Percentiles rank a stretch among this genome's conserved stretches.
Conservation (phyloP, 2,113 vertebrate genomes). For the Sylvietta virens region DNA sequence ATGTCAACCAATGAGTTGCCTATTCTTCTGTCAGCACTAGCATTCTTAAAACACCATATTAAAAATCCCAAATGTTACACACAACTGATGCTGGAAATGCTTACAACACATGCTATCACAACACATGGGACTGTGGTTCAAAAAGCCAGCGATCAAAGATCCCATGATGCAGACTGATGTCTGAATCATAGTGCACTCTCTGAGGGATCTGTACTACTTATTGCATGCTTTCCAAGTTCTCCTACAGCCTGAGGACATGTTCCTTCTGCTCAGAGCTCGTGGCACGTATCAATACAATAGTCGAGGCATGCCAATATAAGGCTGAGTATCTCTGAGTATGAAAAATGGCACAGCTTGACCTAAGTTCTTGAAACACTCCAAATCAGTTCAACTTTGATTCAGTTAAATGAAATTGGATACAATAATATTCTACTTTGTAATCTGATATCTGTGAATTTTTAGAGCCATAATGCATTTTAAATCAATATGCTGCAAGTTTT, state of each 20-base stretch:
- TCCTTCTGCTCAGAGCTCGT: neutral
- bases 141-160: neutral
- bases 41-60: neutral
- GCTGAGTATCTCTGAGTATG: neutral
- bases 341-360: neutral
- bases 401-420: neutral
- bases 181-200: neutral
- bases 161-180: neutral
- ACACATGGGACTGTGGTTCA: neutral
- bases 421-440: neutral
- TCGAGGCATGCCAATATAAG: neutral
- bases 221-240: neutral
- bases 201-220: neutral
- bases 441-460: neutral
- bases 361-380: neutral
- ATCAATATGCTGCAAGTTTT: neutral
- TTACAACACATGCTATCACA: neutral
- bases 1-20: neutral
- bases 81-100: neutral
- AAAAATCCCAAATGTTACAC: neutral
- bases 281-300: neutral
- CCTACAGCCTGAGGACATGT: neutral
- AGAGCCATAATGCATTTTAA: neutral
- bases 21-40: neutral
- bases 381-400: neutral